Evolutionary conservation across 2,888 invertebrate species (phyloP).

Genomic region (Bellardia pandia): DNA sequence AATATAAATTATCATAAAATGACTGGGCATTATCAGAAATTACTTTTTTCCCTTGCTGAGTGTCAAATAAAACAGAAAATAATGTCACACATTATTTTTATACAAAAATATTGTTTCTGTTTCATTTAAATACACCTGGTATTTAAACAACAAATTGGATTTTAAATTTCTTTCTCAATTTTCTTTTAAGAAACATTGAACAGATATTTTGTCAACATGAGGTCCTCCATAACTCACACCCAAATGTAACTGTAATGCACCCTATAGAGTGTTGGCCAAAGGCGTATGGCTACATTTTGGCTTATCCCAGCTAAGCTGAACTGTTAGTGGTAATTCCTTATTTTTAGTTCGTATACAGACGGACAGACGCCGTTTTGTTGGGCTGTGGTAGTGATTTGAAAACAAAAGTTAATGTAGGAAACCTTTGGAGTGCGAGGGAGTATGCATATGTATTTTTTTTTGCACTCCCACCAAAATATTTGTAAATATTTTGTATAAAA

Average conservation of each 20-base stretch:
- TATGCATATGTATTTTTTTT: background rate
- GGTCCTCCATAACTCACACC: constrained; percentile 71
- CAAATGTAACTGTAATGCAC: constrained; percentile 64
- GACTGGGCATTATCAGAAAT: constrained; percentile 65
- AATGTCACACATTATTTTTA: constrained; percentile 50
- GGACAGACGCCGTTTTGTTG: constrained; percentile 43
- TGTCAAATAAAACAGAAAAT: constrained; percentile 36
- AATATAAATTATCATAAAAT: constrained; percentile 70
- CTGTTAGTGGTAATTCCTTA: constrained; percentile 32
- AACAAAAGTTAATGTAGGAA: constrained; percentile 43
- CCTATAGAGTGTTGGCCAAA: constrained; percentile 68
- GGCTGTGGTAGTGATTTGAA: background rate
- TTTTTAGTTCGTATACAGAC: constrained; percentile 9
- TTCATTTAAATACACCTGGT: constrained; percentile 64
- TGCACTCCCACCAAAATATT: constrained; percentile 63
- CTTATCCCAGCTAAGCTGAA: constrained; percentile 33
- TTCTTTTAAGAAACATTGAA: constrained; percentile 22
- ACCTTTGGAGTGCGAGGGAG: background rate
- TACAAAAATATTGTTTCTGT: background rate
- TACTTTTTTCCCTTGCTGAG: constrained; percentile 38
- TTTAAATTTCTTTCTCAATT: background rate
- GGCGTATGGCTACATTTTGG: constrained; percentile 54
- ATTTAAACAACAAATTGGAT: constrained; percentile 14
- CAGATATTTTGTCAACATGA: constrained; percentile 73
- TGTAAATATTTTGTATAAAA: constrained; percentile 67